These are phyloP conservation scores for Crotophaga sulcirostris DNA, from an alignment of 2,113 vertebrate genomes.

Conservation along the genomic window DNA sequence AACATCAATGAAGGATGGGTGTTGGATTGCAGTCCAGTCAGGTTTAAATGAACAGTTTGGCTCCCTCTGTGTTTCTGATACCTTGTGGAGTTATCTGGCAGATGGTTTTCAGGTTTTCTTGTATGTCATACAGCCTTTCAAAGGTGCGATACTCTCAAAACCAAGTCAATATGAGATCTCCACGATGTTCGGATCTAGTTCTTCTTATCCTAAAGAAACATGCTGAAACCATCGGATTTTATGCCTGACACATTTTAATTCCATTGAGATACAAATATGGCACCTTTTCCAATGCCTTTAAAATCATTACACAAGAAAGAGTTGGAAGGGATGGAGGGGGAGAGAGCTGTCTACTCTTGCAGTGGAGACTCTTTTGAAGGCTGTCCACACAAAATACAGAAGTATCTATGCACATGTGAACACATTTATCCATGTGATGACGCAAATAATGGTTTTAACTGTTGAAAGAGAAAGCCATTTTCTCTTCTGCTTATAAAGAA, in stretches of 20 bases:
- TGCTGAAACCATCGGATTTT: not conserved
- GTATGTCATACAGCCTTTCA: not conserved
- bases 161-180: not conserved
- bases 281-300: not conserved
- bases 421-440: not conserved
- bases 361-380: not conserved
- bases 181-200: not conserved
- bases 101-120: not conserved
- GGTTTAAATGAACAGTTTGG: not conserved
- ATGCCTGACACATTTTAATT: not conserved
- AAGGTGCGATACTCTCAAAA: not conserved
- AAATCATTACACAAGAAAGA: not conserved
- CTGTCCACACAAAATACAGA: not conserved
- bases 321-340: not conserved
- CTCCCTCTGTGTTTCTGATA: not conserved
- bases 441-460: not conserved
- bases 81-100: not conserved
- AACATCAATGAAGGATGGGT: not conserved
- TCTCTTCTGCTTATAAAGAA: not conserved
- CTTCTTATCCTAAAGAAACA: not conserved
- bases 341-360: not conserved
- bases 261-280: not conserved
- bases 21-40: not conserved
- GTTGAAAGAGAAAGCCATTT: not conserved
- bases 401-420: not conserved